Base-by-base conservation (phyloP, 53 echinoderm and acorn worm species). In the Apostichopus leukothele region DNA sequence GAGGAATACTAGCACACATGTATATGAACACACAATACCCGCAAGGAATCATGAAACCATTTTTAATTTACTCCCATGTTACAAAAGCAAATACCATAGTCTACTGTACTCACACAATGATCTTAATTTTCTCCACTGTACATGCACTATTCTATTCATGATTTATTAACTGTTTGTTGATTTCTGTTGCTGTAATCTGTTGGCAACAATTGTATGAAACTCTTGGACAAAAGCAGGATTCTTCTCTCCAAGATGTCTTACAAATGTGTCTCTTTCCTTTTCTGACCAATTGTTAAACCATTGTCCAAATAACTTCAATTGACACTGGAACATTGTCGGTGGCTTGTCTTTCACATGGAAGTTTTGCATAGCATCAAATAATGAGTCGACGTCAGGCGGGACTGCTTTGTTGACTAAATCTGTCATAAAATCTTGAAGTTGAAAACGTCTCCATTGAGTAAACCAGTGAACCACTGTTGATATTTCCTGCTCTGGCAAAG, bases 381-480 rank as follows among this genome's bases (percentile, higher is more conserved):
- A 79, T 9, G 90, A 80, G 7, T 86, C 91, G 5, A 95, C 93
- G 87, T 95, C 92, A 9, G 88, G 83, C 8, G 95, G 93, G 3
- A 91, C 88, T 9, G 93, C 95, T 88, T 95, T 95, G 88, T 95
- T 92, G 3, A 95, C 88, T 5, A 95, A 73, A 79, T 95, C 91
- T 63, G 90, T 61, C 77, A 95, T 73, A 60, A 95, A 95, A 86
- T 95, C 89, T 90, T 90, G 83, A 26, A 76, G 86, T 60, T 95
- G 93, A 74, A 88, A 91, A 39, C 83, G 89, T 75, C 90, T 93
- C 95, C 95, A 95, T 1, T 91, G 91, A 9, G 90, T 84, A 83
- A 95, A 95, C 95, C 95, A 95, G 74, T 93, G 91, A 71, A 93
- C 60, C 53, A 95, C 93, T 60, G 95, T 91, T 55, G 52, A 88